Conservation (phyloP, 2,113 vertebrate genomes). For the Ptilonorhynchus violaceus region DNA sequence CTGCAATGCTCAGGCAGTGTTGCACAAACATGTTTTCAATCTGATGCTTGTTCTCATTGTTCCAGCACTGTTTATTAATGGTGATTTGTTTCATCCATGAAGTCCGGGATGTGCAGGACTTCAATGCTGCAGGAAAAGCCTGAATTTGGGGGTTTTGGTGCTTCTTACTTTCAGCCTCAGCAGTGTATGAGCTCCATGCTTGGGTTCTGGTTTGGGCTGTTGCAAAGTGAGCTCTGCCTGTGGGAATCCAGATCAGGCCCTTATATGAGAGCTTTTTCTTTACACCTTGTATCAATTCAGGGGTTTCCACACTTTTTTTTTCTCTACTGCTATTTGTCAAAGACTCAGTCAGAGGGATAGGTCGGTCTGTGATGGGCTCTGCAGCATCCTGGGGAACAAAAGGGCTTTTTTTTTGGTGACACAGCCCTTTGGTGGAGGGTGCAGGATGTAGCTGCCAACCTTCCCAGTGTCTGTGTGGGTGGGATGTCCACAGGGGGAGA, state of each 20-base stretch:
- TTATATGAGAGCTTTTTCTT: not conserved
- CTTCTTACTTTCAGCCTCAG: not conserved
- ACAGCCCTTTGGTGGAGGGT: not conserved
- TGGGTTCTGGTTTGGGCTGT: not conserved
- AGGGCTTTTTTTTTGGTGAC: not conserved
- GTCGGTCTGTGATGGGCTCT: not conserved
- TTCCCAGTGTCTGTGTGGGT: not conserved
- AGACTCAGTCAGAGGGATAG: not conserved
- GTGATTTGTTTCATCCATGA: not conserved
- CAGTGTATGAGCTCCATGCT: not conserved
- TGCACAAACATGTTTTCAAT: not conserved
- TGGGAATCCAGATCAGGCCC: no score
- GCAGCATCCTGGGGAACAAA: not conserved
- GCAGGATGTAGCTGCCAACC: not conserved
- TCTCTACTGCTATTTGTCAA: not conserved
- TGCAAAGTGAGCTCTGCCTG: not conserved
- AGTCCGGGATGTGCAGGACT: not conserved
- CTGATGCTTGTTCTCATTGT: not conserved
- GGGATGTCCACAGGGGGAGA: not conserved
- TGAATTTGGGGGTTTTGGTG: not conserved
- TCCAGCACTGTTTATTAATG: not conserved
- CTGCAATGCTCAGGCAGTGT: not conserved
- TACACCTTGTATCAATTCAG: not conserved
- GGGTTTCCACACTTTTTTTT: not conserved
- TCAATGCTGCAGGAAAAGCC: not conserved